Conservation (phyloP, 2,888 invertebrate genomes). For the Cosmia pyralina region DNA sequence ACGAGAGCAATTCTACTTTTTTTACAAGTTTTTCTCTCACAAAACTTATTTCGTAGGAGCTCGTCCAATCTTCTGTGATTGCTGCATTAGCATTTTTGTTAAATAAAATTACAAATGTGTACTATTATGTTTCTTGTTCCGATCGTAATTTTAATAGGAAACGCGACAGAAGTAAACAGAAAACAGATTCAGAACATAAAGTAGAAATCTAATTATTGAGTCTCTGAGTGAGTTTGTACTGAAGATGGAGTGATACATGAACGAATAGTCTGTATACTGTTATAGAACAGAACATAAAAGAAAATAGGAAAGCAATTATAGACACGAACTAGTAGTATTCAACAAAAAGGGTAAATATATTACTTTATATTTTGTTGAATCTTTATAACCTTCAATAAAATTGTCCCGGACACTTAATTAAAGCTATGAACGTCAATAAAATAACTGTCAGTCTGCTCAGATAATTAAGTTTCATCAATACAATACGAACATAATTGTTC, state of each 20-base stretch:
- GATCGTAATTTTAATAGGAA: conserved; percentile 30
- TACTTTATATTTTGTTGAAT: conserved; percentile 1
- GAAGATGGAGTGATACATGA: conserved; percentile 6
- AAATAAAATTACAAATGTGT: conserved; percentile 50
- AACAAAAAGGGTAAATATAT: background rate
- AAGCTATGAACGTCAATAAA: conserved; percentile 20
- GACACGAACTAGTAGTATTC: background rate
- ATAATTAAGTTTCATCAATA: conserved; percentile 57
- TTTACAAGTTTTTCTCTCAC: conserved; percentile 43
- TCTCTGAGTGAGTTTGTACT: background rate
- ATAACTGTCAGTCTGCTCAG: conserved; percentile 20
- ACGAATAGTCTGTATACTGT: too few relatives aligned
- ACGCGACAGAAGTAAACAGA: background rate
- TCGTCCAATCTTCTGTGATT: conserved; percentile 58
- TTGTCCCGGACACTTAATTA: conserved; percentile 8
- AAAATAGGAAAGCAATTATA: background rate
- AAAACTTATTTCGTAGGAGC: conserved; percentile 50
- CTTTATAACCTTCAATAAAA: background rate
- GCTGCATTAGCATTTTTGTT: conserved; percentile 64
- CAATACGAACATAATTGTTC: conserved; percentile 65
- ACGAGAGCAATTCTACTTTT: conserved; percentile 46
- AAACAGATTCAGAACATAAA: conserved; percentile 1
- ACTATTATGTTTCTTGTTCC: conserved; percentile 30
- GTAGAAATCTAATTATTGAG: conserved; percentile 1
- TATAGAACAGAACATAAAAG: conserved; percentile 1